Conservation (phyloP, 1,140 invertebrate genomes). For the Zaprionus gabonicus region DNA sequence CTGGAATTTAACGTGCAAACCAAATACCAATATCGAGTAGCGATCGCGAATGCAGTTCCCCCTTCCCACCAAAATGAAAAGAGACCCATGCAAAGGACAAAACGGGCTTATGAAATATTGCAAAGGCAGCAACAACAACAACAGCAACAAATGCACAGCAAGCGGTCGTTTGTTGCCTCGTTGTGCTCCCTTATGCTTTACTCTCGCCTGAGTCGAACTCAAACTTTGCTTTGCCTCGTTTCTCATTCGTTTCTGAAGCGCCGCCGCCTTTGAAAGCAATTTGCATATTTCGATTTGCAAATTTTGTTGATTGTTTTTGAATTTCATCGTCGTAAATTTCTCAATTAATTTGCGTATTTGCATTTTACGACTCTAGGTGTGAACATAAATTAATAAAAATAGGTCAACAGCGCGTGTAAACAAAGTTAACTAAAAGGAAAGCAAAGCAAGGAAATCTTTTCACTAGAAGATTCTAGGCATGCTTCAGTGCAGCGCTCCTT, state of each 20-base stretch:
- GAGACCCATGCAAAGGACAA: constrained; percentile 79
- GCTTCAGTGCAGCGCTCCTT: constrained; percentile 28
- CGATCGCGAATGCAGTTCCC: constrained; percentile 25
- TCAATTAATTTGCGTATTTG: constrained; percentile 59
- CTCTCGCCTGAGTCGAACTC: constrained; percentile 43
- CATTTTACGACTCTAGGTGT: constrained; percentile 55
- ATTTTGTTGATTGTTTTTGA: constrained; percentile 38
- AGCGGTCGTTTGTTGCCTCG: constrained; percentile 61
- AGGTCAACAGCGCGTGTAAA: constrained; percentile 59
- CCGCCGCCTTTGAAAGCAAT: constrained; percentile 46
- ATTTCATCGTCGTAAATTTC: constrained; percentile 67
- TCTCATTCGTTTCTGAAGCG: constrained; percentile 68
- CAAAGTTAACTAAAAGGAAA: constrained; percentile 4
- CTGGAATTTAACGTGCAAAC: constrained; percentile 39
- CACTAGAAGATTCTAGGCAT: constrained; percentile 38
- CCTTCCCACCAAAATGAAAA: neutral
- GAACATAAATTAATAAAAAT: constrained; percentile 52
- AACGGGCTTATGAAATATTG: constrained; percentile 77
- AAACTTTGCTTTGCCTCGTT: constrained; percentile 30
- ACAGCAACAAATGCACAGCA: constrained; percentile 55
- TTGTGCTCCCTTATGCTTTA: constrained; percentile 20
- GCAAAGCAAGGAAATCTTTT: too few species aligned
- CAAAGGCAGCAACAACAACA: constrained; percentile 40
- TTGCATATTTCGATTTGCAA: constrained; percentile 77
- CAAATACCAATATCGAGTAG: constrained; percentile 53